phyloP scores from a whole-genome alignment of 2,113 vertebrate species.

The Scytalopus superciliaris region DNA sequence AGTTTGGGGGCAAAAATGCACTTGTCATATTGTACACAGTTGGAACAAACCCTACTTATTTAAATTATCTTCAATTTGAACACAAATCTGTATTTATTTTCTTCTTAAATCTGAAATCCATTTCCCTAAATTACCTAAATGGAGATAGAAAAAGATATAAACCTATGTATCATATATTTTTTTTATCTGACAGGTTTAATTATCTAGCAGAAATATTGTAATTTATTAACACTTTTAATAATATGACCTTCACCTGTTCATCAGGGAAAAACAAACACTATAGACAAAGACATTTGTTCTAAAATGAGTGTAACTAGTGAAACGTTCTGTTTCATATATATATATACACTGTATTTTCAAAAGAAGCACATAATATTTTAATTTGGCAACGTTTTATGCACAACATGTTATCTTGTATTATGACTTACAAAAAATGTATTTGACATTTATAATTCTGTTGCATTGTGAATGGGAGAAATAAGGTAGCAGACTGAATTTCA shows the following conservation, averaged over 20 bases:
- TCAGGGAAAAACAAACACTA: background rate
- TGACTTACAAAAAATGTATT: background rate
- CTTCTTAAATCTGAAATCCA: background rate
- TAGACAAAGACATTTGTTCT: slow-evolving; percentile 49
- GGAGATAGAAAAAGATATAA: background rate
- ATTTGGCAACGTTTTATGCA: background rate
- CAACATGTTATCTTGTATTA: background rate
- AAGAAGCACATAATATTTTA: background rate
- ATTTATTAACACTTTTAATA: slow-evolving; percentile 59
- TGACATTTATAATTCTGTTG: background rate
- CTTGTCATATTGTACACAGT: background rate
- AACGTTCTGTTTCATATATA: background rate
- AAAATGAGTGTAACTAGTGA: slow-evolving; percentile 29
- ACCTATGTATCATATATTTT: background rate
- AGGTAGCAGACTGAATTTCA: background rate
- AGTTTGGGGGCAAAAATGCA: background rate
- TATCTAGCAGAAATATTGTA: slow-evolving; percentile 57
- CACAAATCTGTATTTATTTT: background rate
- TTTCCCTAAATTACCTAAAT: background rate
- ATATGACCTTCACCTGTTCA: slow-evolving; percentile 41
- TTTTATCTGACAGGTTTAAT: slow-evolving; percentile 64
- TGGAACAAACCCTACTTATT: background rate
- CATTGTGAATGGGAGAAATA: background rate
- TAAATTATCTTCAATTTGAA: background rate
- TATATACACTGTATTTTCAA: background rate